These are phyloP conservation scores for Rhagoletis pomonella DNA, from an alignment of 1,140 invertebrate genomes.

Conservation along the genomic window DNA sequence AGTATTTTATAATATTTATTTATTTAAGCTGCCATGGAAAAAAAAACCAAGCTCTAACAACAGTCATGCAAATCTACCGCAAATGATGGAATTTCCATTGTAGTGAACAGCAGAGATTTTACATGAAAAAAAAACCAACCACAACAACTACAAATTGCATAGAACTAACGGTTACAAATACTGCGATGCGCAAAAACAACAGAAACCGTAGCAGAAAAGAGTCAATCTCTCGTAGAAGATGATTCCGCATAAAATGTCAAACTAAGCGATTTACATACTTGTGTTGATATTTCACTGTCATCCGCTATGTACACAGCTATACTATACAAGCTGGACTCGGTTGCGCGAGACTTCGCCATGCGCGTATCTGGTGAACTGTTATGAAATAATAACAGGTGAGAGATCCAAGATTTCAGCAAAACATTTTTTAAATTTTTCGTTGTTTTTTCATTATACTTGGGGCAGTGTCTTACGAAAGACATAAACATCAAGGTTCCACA, in stretches of 20 bases:
- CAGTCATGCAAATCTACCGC: neutral
- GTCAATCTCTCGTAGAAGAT: neutral
- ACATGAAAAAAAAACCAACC: neutral
- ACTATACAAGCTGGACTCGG: no score
- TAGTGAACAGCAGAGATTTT: neutral
- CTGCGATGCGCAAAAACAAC: neutral
- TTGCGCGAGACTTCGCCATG: no score
- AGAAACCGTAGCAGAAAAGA: no score
- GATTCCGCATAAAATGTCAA: neutral
- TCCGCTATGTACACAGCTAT: no score
- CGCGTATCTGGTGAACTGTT: no score
- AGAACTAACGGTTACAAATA: neutral
- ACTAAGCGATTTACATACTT: neutral
- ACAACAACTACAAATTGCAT: neutral
- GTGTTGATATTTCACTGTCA: no score
- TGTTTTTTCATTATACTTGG: no score
- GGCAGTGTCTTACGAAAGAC: no score
- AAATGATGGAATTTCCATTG: neutral
- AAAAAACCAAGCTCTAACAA: neutral
- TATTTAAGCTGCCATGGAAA: neutral
- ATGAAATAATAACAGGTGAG: no score
- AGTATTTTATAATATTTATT: neutral
- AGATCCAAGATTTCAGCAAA: no score
- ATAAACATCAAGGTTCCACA: no score
- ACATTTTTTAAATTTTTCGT: no score